Evolutionary conservation across 2,797 vertebrate species (phyloP).

Genomic region (Coranthus polyacanthus): DNA sequence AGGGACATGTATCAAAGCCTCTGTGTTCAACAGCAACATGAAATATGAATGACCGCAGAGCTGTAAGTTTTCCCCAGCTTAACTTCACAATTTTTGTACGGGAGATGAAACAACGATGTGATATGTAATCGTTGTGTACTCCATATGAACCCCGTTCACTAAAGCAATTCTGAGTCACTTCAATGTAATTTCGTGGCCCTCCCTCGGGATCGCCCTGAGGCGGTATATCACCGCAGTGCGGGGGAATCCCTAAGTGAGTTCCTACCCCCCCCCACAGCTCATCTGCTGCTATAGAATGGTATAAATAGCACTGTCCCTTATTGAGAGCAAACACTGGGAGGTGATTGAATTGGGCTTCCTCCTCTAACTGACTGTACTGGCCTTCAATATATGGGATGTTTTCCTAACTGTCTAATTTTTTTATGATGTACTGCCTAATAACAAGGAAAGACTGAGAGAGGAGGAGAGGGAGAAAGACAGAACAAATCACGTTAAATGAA

Average conservation of each 20-base stretch:
- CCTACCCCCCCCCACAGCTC: conserved; percentile 8
- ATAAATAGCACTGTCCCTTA: conserved; percentile 71
- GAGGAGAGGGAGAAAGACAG: not conserved
- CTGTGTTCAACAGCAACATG: conserved; percentile 4
- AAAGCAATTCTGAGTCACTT: conserved; percentile 67
- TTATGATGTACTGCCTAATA: conserved; percentile 63
- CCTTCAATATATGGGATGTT: conserved; percentile 40
- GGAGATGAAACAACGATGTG: not conserved
- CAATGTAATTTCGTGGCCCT: conserved; percentile 56
- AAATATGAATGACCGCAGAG: conserved; percentile 36
- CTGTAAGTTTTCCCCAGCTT: conserved; percentile 10
- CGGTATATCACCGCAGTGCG: conserved; percentile 64
- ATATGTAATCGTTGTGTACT: conserved; percentile 55
- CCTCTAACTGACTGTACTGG: conserved; percentile 29
- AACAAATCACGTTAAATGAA: conserved; percentile 17
- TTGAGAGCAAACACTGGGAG: conserved; percentile 29
- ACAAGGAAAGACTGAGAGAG: conserved; percentile 9
- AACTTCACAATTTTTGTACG: conserved; percentile 13
- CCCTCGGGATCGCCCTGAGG: conserved; percentile 63
- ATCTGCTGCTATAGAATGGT: conserved; percentile 55
- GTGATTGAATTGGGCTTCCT: conserved; percentile 58
- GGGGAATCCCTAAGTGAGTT: conserved; percentile 70
- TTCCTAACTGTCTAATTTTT: conserved; percentile 54
- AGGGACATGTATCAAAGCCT: conserved; percentile 10
- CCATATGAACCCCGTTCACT: conserved; percentile 57